phyloP scores from a whole-genome alignment of 2,797 vertebrate genomes.

The Enteromius anoplus region DNA sequence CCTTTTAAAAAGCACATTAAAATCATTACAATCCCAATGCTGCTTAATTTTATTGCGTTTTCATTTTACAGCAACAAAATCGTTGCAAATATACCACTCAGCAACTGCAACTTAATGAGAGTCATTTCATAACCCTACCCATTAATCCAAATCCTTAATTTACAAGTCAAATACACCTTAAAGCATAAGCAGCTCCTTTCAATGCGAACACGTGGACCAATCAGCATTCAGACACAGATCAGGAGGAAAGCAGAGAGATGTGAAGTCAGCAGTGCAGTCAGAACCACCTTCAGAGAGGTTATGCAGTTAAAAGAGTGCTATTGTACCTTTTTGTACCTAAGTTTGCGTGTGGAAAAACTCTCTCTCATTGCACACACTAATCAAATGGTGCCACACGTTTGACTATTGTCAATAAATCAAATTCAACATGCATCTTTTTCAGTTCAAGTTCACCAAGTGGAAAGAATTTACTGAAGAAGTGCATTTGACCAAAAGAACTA shows the following conservation, averaged over 20 bases:
- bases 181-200: background rate
- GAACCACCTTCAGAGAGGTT: constrained; percentile 34
- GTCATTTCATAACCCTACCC: background rate
- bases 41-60: background rate
- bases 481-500: background rate
- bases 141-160: background rate
- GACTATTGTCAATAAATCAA: background rate
- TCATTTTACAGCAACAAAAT: background rate
- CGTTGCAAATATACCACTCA: background rate
- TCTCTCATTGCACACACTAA: no score
- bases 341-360: background rate
- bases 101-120: background rate
- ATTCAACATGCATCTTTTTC: background rate
- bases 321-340: background rate
- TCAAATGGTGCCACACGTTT: background rate
- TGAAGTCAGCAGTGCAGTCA: constrained; percentile 21
- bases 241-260: background rate
- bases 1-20: background rate
- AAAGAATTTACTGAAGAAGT: background rate
- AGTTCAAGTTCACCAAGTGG: background rate
- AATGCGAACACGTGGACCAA: background rate
- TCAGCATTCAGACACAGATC: constrained; percentile 18
- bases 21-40: background rate
- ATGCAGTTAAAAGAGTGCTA: background rate
- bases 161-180: background rate